phyloP scores from a whole-genome alignment of 2,888 invertebrate genomes.

The Coecobrya sp. region DNA sequence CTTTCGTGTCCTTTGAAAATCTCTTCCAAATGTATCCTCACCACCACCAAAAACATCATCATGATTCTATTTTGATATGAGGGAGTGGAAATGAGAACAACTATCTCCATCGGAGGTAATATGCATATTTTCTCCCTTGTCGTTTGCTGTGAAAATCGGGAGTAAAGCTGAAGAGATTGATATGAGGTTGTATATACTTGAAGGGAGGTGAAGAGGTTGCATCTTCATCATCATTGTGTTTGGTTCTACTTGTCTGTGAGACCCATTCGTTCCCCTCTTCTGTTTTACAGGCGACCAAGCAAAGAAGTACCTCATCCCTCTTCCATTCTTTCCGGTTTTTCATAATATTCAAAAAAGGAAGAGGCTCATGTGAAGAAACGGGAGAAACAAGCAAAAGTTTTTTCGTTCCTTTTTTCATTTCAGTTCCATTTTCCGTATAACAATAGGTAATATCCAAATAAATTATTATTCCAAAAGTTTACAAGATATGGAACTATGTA shows the following conservation, averaged over 20 bases:
- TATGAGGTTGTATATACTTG: conserved; percentile 18
- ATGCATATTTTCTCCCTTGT: neutral
- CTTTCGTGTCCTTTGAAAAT: neutral
- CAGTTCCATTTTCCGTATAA: neutral
- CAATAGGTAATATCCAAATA: no score
- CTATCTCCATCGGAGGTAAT: neutral
- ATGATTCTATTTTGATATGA: neutral
- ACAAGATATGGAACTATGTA: neutral
- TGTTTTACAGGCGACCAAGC: conserved; percentile 1
- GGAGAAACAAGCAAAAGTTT: neutral
- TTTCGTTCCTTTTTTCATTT: conserved; percentile 17
- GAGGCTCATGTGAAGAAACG: neutral
- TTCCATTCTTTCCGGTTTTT: neutral
- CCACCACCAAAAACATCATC: conserved; percentile 5
- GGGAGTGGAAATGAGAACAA: neutral
- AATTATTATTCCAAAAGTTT: neutral
- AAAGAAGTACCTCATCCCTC: neutral
- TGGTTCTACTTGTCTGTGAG: neutral
- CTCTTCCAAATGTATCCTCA: neutral
- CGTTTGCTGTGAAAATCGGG: neutral
- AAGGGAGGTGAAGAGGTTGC: conserved; percentile 67
- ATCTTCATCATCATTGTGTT: conserved; percentile 19
- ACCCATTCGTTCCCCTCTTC: neutral
- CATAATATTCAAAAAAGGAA: neutral
- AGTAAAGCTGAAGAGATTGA: neutral